These are phyloP conservation scores for Polypedilum vanderplanki DNA, from an alignment of 1,140 invertebrate species.

Conservation along the genomic window DNA sequence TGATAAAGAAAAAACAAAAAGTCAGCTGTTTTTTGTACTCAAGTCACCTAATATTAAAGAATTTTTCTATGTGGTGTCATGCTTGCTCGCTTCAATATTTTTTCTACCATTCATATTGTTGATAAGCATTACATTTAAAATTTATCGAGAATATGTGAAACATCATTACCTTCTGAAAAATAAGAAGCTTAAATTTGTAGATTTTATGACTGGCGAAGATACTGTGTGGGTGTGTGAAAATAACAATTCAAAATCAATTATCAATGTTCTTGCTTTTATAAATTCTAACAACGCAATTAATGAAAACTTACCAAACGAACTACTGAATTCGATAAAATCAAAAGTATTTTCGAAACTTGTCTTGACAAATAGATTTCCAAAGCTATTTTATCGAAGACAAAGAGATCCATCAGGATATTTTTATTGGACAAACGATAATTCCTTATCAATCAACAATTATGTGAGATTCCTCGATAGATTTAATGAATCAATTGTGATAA, in stretches of 20 bases:
- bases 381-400: slow-evolving; percentile 35
- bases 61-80: not conserved
- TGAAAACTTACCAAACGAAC: slow-evolving; percentile 31
- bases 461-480: slow-evolving; percentile 33
- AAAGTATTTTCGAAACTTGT: slow-evolving; percentile 35
- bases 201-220: slow-evolving; percentile 40
- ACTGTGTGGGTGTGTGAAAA: slow-evolving; percentile 41
- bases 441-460: slow-evolving; percentile 36
- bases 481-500: slow-evolving; percentile 34
- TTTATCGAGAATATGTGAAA: not conserved
- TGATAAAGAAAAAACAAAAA: not conserved
- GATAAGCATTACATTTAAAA: not conserved
- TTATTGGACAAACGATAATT: slow-evolving; percentile 38
- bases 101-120: not conserved
- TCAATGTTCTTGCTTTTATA: slow-evolving; percentile 39
- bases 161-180: not conserved
- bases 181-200: slow-evolving; percentile 33
- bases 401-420: slow-evolving; percentile 39
- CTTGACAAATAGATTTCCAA: slow-evolving; percentile 34
- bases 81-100: not conserved
- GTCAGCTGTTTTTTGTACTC: not conserved
- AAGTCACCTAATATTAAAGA: not conserved
- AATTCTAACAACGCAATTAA: slow-evolving; percentile 32
- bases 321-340: slow-evolving; percentile 35
- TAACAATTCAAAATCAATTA: slow-evolving; percentile 35